A percentile compares a stretch with the other conserved stretches of the same genome.
phyloP scores from a whole-genome alignment of 2,888 invertebrate genomes.

The Amblyjoppa proteus region DNA sequence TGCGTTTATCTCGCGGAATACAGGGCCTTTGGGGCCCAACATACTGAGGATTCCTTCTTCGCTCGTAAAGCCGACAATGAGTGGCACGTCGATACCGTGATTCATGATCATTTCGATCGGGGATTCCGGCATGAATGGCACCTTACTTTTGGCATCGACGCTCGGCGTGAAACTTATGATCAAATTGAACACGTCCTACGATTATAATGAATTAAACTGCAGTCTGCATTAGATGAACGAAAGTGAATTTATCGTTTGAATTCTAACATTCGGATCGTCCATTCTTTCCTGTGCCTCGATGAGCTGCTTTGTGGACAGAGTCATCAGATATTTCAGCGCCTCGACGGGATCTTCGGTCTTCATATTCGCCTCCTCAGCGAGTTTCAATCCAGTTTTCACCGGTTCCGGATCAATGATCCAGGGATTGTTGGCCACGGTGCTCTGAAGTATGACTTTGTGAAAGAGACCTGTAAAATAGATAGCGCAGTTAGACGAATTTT shows the following conservation, averaged over 20 bases:
- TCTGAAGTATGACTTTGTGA: conserved; percentile 79
- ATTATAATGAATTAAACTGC: neutral
- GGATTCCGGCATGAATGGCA: conserved; percentile 77
- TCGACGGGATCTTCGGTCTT: conserved; percentile 71
- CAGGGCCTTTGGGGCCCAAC: conserved; percentile 19
- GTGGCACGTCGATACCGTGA: conserved; percentile 85
- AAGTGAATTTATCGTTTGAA: neutral
- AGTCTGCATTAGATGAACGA: conserved; percentile 42
- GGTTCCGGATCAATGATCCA: conserved; percentile 65
- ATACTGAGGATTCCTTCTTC: conserved; percentile 85
- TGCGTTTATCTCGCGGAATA: conserved; percentile 70
- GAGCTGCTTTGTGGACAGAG: conserved; percentile 76
- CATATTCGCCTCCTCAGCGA: conserved; percentile 71
- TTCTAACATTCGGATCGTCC: conserved; percentile 56
- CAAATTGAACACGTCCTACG: conserved; percentile 45
- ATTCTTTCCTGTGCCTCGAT: conserved; percentile 76
- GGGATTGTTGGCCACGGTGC: conserved; percentile 69
- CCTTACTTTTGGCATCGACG: conserved; percentile 62
- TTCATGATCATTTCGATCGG: conserved; percentile 74
- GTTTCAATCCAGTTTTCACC: conserved; percentile 64
- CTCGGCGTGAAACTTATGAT: conserved; percentile 64
- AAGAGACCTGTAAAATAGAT: conserved; percentile 74
- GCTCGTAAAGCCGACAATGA: conserved; percentile 85
- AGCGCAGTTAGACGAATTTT: neutral
- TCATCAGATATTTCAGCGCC: conserved; percentile 73